These are phyloP conservation scores for Pseudomugil tenellus DNA, from an alignment of 2,797 vertebrate genomes.

Conservation along the genomic window DNA sequence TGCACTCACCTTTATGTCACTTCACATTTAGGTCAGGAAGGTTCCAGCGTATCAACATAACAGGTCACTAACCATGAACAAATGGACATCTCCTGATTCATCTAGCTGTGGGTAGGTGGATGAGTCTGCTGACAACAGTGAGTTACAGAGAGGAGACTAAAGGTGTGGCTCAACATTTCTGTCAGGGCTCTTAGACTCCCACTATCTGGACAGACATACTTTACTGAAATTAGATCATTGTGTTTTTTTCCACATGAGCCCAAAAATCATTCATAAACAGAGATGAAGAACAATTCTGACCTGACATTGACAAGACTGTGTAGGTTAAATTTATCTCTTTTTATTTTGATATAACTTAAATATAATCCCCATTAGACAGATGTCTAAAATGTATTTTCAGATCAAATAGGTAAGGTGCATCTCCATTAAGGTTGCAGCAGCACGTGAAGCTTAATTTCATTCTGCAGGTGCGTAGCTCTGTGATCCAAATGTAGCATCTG, in stretches of 20 bases:
- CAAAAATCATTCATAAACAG: not conserved
- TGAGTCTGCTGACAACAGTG: conserved; percentile 12
- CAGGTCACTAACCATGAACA: conserved; percentile 58
- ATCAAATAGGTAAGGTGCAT: not conserved
- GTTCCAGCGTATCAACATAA: conserved; percentile 36
- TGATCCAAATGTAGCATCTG: conserved; percentile 6
- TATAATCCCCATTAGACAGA: not conserved
- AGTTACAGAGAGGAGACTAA: conserved; percentile 12
- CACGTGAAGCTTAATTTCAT: not conserved
- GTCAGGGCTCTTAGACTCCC: not conserved
- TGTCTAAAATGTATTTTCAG: not conserved
- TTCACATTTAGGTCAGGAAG: conserved; percentile 66
- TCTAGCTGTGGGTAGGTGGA: conserved; percentile 11
- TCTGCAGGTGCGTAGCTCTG: conserved; percentile 6
- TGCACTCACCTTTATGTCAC: conserved; percentile 73
- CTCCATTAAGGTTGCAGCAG: conserved; percentile 5
- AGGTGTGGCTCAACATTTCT: conserved; percentile 2
- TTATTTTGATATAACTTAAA: not conserved
- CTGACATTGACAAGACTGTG: not conserved
- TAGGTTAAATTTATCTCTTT: not conserved
- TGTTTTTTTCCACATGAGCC: not conserved
- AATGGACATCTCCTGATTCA: conserved; percentile 33
- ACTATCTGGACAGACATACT: not conserved
- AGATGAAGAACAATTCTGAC: not conserved
- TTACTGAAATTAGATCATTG: not conserved